Percentiles rank a stretch among this genome's conserved stretches.
Conservation (phyloP, 92 coral and sea anemone species). For the Pocillopora meandrina region DNA sequence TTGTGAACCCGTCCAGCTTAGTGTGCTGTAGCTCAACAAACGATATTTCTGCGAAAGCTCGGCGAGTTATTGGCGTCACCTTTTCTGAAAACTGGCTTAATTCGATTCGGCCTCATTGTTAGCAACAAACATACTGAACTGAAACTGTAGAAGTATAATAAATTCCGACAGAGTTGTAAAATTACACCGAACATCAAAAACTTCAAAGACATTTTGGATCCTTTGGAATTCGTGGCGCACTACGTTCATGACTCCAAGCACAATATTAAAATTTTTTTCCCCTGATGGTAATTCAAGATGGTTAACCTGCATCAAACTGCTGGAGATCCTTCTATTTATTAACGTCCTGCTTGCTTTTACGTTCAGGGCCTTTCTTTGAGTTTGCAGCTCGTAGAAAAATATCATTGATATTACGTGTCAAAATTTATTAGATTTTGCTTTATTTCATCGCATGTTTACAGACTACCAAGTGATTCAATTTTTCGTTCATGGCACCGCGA, state of each 20-base stretch:
- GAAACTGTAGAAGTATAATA: neutral
- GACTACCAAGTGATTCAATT: no score
- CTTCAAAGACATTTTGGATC: neutral
- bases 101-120: neutral
- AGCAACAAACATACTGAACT: neutral
- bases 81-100: neutral
- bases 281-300: neutral
- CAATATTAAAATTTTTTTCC: conserved; percentile 11
- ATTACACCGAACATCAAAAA: neutral
- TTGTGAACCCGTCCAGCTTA: neutral
- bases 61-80: neutral
- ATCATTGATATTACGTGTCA: no score
- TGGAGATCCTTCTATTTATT: neutral
- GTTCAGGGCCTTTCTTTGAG: neutral
- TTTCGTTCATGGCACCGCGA: no score
- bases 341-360: neutral
- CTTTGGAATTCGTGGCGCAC: neutral
- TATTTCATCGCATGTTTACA: no score
- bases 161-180: neutral
- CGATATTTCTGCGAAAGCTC: neutral
- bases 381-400: neutral
- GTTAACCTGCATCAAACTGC: neutral
- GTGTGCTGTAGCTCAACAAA: neutral
- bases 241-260: neutral
- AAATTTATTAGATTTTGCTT: no score